Base-by-base conservation (phyloP, 92 coral and sea anemone species). In the Chrysogorgia sp. region DNA sequence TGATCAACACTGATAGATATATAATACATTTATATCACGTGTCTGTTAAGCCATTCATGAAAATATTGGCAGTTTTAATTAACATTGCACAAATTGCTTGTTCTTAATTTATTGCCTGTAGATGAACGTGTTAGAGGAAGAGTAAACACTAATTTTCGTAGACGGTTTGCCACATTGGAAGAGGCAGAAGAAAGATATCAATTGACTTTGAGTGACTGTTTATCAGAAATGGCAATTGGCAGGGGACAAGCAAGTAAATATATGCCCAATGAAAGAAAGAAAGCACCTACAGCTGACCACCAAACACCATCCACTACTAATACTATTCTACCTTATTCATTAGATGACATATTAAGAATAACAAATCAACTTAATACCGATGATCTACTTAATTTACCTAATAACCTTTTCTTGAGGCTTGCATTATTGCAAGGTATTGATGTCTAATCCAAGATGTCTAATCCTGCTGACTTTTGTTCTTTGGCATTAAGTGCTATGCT, bases 111-210 rank as follows among this genome's bases (percentile, higher is more conserved):
- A 2, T 56, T 41, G 34, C 67, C 63, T 26, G 10, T 34, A 83
- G 87, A 77, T 49, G n/a, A 58, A 28, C 66, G 87, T 67, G 83
- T 83, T 7, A 56, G 83, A 55, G 15, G 41, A 34, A 33, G 87
- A 47, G 83, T 83, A 15, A 58, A 43, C 17, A 68, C 10, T 1
- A n/a, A 23, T 2, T 67, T 83, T 14, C 76, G 49, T 53, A 17
- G 22, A 0, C 17, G 12, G 24, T 83, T 63, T 70, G 64, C 75
- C 40, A 33, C 83, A 29, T 25, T 83, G 6, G 56, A 72, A 13
- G 71, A 63, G 21, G 67, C 67, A 28, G 77, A 71, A 25, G 63
- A 43, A 40, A 37, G 75, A 9, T 66, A 43, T n/a, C 58, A 76
- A 2, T 29, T 83, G 10, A 65, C 87, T 2, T 12, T 76, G 22